These are phyloP conservation scores for Vulpes lagopus DNA, from an alignment of 2,113 vertebrate species.

Conservation along the genomic window DNA sequence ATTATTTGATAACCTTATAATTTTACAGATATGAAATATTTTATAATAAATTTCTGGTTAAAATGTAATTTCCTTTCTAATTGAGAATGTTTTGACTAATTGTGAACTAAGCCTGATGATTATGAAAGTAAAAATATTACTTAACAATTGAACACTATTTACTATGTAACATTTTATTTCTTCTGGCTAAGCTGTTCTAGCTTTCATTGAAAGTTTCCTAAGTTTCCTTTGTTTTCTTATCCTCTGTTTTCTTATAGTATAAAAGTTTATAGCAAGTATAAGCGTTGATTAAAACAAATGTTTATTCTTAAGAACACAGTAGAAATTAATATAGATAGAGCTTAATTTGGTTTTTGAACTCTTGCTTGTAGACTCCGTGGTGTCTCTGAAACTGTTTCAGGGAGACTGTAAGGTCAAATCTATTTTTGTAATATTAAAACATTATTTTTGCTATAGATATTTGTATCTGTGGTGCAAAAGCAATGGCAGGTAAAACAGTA, in stretches of 20 bases:
- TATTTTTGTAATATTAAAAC: constrained; percentile 12
- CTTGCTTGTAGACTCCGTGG: background rate
- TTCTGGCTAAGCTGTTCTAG: background rate
- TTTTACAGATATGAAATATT: constrained; percentile 29
- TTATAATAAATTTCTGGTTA: constrained; percentile 41
- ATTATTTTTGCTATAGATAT: constrained; percentile 14
- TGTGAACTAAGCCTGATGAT: constrained; percentile 8
- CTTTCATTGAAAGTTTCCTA: constrained; percentile 9
- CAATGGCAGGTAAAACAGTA: background rate
- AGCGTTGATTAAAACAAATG: background rate
- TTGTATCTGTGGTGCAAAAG: constrained; percentile 14
- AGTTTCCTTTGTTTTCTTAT: background rate
- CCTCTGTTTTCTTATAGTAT: background rate
- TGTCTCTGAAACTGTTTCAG: background rate
- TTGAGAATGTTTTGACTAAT: constrained; percentile 45
- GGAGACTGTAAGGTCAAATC: background rate
- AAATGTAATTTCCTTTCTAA: background rate
- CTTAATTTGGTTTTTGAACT: background rate
- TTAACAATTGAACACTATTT: background rate
- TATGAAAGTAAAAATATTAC: constrained; percentile 42
- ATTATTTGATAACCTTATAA: constrained; percentile 29
- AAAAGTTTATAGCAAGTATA: constrained; percentile 11
- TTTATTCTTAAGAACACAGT: background rate
- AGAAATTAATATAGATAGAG: background rate
- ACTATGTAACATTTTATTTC: constrained; percentile 32